Percentiles rank a stretch among this genome's conserved stretches.
These are phyloP conservation scores for Neodon shergylaensis DNA, from an alignment of 2,113 vertebrate species.

Conservation along the genomic window DNA sequence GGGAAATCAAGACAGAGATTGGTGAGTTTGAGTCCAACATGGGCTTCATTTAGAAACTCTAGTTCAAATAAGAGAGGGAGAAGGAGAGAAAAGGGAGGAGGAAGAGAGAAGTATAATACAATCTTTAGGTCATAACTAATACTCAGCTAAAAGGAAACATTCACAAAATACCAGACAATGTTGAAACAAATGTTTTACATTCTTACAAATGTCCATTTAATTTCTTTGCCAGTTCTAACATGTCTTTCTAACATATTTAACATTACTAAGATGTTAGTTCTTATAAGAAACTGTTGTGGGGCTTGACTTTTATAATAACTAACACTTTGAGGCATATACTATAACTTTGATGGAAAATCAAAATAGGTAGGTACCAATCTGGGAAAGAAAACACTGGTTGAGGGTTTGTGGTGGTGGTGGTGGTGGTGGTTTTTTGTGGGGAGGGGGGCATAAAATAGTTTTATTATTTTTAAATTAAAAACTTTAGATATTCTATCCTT, in stretches of 20 bases:
- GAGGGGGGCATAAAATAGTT: not conserved
- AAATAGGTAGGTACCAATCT: constrained; percentile 32
- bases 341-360: constrained; percentile 30
- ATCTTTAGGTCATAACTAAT: not conserved
- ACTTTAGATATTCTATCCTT: not conserved
- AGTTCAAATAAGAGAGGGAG: not conserved
- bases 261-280: constrained; percentile 26
- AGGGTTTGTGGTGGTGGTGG: not conserved
- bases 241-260: constrained; percentile 13
- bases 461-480: not conserved
- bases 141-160: not conserved
- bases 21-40: not conserved
- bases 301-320: constrained; percentile 49
- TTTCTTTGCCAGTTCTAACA: constrained; percentile 43
- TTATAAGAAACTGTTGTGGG: constrained; percentile 8
- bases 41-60: not conserved
- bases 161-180: not conserved
- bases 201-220: constrained; percentile 33
- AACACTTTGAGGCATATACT: not conserved
- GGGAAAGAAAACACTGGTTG: not conserved
- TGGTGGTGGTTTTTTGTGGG: not conserved
- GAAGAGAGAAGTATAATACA: not conserved
- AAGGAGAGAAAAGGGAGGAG: not conserved
- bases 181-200: constrained; percentile 18
- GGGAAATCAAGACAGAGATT: not conserved